Conservation (phyloP, 2,888 invertebrate species). For the Masnerella sp. region DNA sequence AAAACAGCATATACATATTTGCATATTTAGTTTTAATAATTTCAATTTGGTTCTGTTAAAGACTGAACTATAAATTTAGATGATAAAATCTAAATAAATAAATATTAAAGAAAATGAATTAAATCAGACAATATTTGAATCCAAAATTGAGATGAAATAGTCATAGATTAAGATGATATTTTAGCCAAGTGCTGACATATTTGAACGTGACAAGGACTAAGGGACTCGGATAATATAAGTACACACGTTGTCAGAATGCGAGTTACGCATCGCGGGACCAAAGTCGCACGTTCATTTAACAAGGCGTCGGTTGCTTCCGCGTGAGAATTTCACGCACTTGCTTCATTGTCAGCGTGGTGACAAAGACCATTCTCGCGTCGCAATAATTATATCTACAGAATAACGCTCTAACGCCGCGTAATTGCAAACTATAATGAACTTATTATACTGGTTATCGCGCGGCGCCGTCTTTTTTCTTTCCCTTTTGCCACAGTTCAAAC, state of each 20-base stretch:
- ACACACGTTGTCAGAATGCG: slow-evolving; percentile 21
- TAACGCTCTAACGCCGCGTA: slow-evolving; percentile 35
- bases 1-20: too few species aligned
- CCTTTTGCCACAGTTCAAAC: too few species aligned
- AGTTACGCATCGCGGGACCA: slow-evolving; percentile 14
- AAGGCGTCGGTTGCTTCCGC: slow-evolving; percentile 42
- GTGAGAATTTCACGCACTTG: slow-evolving; percentile 56
- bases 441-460: slow-evolving; percentile 31
- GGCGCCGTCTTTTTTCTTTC: too few species aligned
- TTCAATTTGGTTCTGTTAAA: too few species aligned
- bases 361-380: slow-evolving; percentile 48
- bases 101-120: too few species aligned
- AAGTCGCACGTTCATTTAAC: slow-evolving; percentile 56
- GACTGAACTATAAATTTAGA: too few species aligned
- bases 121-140: neutral
- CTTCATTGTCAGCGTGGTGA: slow-evolving; percentile 45
- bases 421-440: slow-evolving; percentile 34
- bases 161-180: too few species aligned
- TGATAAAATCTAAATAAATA: too few species aligned
- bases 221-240: slow-evolving; percentile 27
- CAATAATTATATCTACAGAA: slow-evolving; percentile 47
- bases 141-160: neutral
- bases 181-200: too few species aligned
- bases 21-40: too few species aligned
- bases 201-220: slow-evolving; percentile 30